Percentiles rank a stretch among this genome's conserved stretches.
phyloP scores from a whole-genome alignment of 2,797 vertebrate species.

The Furcifer pardalis region DNA sequence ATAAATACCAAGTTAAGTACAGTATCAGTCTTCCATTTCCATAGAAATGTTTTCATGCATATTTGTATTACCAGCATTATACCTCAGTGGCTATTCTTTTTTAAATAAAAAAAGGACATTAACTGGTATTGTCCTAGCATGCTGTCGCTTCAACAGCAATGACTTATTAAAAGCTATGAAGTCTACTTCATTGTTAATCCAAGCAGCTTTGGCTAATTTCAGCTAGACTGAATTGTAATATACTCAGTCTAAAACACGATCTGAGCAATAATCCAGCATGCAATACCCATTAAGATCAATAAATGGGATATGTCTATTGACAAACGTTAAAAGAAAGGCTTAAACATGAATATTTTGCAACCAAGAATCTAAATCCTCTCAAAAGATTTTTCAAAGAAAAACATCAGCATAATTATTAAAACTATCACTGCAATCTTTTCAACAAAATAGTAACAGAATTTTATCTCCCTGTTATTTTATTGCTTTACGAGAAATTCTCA shows the following conservation, averaged over 20 bases:
- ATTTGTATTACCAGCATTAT: neutral
- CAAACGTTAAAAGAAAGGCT: constrained; percentile 3
- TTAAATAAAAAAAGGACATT: neutral
- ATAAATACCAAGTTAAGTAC: neutral
- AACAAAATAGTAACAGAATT: constrained; percentile 58
- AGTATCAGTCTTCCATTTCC: neutral
- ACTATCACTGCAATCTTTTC: constrained; percentile 39
- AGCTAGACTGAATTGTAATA: neutral
- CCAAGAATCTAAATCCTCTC: constrained; percentile 54
- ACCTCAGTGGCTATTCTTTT: neutral
- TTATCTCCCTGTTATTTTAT: constrained; percentile 60
- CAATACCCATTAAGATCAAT: neutral
- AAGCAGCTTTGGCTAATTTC: neutral
- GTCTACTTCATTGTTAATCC: neutral
- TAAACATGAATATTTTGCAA: constrained; percentile 51
- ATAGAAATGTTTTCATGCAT: neutral
- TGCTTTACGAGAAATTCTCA: constrained; percentile 63
- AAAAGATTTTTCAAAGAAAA: constrained; percentile 43
- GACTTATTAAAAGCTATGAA: neutral
- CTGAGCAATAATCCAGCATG: neutral
- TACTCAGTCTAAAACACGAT: neutral
- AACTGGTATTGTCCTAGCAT: neutral
- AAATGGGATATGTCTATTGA: neutral
- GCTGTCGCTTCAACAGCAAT: neutral
- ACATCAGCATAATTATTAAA: constrained; percentile 42